These are phyloP conservation scores for Andrena hattorfiana DNA, from an alignment of 2,888 invertebrate genomes.

Conservation along the genomic window DNA sequence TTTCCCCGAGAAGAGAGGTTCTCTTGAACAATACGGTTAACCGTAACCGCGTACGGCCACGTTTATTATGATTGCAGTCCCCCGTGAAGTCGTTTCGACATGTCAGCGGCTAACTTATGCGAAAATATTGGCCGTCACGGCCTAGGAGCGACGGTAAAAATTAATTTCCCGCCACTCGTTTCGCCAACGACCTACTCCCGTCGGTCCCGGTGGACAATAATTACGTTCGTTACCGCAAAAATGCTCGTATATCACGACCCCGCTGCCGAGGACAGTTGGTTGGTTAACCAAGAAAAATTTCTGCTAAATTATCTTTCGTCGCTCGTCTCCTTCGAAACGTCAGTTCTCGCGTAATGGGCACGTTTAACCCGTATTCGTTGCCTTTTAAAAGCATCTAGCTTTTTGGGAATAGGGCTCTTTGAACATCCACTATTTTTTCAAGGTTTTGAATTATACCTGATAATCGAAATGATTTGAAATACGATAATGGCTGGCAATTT, in stretches of 20 bases:
- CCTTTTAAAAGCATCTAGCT: background rate
- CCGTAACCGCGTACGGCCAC: constrained; percentile 24
- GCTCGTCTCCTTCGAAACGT: background rate
- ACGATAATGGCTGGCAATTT: too few species aligned
- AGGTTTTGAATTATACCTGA: too few species aligned
- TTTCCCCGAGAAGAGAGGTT: constrained; percentile 14
- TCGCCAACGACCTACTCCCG: constrained; percentile 6
- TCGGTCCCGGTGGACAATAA: constrained; percentile 51
- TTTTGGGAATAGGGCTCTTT: background rate
- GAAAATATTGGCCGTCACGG: constrained; percentile 47
- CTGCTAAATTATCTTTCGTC: constrained; percentile 15
- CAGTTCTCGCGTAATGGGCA: background rate
- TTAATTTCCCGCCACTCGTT: constrained; percentile 52
- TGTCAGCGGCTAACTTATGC: constrained; percentile 37
- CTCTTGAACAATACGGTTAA: constrained; percentile 46
- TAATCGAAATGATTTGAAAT: too few species aligned
- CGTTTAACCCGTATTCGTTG: constrained; percentile 3
- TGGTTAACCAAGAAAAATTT: constrained; percentile 21
- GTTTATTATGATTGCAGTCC: constrained; percentile 60
- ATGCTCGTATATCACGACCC: constrained; percentile 51
- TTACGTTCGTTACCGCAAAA: constrained; percentile 61
- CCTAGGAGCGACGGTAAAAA: constrained; percentile 55
- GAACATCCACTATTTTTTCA: background rate
- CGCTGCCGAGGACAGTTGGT: constrained; percentile 11
- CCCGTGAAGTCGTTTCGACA: constrained; percentile 35